Base-by-base conservation (phyloP, 2,888 invertebrate species). In the Portevinia maculata region DNA sequence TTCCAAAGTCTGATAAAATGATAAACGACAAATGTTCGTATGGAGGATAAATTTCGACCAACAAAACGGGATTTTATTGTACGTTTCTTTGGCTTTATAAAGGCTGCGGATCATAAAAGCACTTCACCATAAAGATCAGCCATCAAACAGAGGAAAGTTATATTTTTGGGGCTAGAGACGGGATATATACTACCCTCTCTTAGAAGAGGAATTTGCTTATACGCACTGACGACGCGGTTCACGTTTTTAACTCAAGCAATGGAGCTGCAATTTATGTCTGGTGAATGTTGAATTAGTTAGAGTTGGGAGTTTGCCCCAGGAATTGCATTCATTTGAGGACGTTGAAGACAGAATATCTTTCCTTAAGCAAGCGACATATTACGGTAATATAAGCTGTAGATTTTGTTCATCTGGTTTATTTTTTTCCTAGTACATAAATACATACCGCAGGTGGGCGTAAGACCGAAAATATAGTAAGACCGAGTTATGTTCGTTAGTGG, bases 41-140 rank as follows among this genome's bases (percentile, higher is more conserved):
- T 15, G 17, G 24, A 19, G 44, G 39, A 30, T 37, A 15, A 17
- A 15, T 50, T 50, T 3, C 13, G 48, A 21, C 52, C 32, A 32
- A 24, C 21, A 30, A 50, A 60, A 60, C 59, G 39, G 15, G 70
- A 64, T 70, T 24, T 24, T 5, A 30, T 34, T 9, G 41, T 41
- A 70, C 70, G 70, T 70, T 57, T 59, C 30, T 55, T 37, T 28
- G 44, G 32, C 46, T 5, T 37, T 28, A 39, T 9, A 37, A 28
- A 37, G 57, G 8, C 21, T 21, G 9, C 30, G 13, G 28, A 39
- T 69, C 69, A 21, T 13, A 21, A 32, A 52, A 70, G 70, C 48
- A 70, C 28, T 39, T 37, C 19, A 60, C 60, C 59, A 21, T 30
- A 60, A 70, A 70, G 70, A 70, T 70, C 57, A 48, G 34, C 15